phyloP scores from a whole-genome alignment of 2,888 invertebrate species.

The Hetaerina titia region DNA sequence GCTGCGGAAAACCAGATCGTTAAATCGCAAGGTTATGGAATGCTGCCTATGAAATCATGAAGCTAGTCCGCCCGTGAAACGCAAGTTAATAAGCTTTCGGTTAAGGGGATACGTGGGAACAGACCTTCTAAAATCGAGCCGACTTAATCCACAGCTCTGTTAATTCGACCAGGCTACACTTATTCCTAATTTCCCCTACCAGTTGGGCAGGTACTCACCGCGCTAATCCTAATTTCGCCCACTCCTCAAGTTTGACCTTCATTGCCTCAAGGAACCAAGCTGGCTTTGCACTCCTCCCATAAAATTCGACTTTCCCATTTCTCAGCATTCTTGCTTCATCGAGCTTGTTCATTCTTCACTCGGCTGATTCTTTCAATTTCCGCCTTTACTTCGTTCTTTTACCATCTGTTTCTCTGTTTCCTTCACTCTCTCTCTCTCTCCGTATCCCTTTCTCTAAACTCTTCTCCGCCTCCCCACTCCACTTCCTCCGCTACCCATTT shows the following conservation, averaged over 20 bases:
- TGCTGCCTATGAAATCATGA: not conserved
- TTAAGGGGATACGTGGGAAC: not conserved
- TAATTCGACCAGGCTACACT: not conserved
- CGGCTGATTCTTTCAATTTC: conserved; percentile 27
- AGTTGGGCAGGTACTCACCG: not conserved
- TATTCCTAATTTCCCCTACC: not conserved
- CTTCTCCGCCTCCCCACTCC: not conserved
- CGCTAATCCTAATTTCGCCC: not conserved
- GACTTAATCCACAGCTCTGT: not conserved
- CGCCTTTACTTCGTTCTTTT: not conserved
- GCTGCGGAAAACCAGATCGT: not conserved
- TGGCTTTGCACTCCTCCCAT: not conserved
- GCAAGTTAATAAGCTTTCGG: not conserved
- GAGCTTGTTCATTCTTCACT: not conserved
- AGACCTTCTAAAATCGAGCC: not conserved
- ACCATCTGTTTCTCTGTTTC: not conserved
- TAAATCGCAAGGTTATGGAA: not conserved
- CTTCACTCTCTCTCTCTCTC: not conserved
- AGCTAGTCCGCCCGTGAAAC: not conserved
- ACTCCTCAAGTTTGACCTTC: not conserved
- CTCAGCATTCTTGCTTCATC: not conserved
- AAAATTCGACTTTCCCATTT: not conserved
- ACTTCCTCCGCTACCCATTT: not conserved
- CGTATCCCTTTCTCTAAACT: not conserved
- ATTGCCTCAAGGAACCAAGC: not conserved